Base-by-base conservation (phyloP, 2,888 invertebrate species). In the Cryptus armator region DNA sequence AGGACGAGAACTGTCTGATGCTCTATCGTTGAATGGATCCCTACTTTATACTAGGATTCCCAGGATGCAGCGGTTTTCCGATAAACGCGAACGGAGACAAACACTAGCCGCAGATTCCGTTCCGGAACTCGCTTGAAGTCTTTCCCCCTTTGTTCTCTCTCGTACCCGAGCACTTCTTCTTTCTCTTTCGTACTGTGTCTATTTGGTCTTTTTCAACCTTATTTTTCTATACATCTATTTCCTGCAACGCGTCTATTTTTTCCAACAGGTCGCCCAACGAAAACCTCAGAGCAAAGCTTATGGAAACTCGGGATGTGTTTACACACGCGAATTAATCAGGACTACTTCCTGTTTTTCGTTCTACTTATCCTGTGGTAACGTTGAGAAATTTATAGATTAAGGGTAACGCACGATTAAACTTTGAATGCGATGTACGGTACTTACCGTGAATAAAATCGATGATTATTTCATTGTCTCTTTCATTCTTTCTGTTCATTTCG, bases 11-110 rank as follows among this genome's bases (percentile, higher is more conserved):
- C 78, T 81, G 43, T 81, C 32, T 84, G 83, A 84, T 86, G 72
- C 46, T 77, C 77, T 7, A 51, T 53, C 75, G 46, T 37, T 10
- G 29, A 59, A 75, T 14, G 72, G 3, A 64, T 76, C 24, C 64
- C 71, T 56, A 81, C 81, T 88, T 88, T 87, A 87, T 87, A 87
- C 56, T 19, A 10, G 37, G 24, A 78, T 82, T 67, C 72, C 14
- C 82, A 87, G 86, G 87, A 88, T 79, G 46, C 70, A 59, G 85
- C 62, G 87, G 87, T 86, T 87, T 87, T 67, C 59, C 82, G 74
- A 82, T 85, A 85, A 84, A 59, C 67, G 64, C 37, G 44, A 43
- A 68, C 76, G 56, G 56, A 84, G 81, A 79, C 84, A 84, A 87
- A 87, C 81, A 75, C 29, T 64, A 24, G 64, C 83, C 83, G 79